Evolutionary conservation across 1,140 invertebrate genomes (phyloP).

Genomic region (Delia radicum): DNA sequence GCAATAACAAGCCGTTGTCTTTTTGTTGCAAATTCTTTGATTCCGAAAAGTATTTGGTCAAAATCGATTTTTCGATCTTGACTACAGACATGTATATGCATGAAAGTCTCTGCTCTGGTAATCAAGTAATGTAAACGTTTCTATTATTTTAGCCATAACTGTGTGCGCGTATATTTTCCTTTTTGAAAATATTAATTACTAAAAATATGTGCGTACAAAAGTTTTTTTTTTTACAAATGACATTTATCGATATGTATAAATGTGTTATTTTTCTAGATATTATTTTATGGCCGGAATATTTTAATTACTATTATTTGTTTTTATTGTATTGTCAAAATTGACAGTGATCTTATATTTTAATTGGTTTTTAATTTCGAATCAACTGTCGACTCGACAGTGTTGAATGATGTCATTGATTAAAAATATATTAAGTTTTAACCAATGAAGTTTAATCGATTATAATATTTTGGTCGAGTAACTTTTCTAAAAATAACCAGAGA

Average conservation of each 20-base stretch:
- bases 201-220: not conserved
- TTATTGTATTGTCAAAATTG: constrained; percentile 33
- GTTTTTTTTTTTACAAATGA: not conserved
- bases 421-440: not conserved
- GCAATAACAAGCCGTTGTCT: no score
- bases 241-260: not conserved
- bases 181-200: not conserved
- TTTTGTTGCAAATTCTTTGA: no score
- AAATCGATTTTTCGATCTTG: no score
- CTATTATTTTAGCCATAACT: no score
- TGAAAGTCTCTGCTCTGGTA: no score
- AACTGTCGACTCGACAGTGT: no score
- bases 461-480: no score
- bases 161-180: not conserved
- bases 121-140: no score
- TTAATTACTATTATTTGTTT: constrained; percentile 24
- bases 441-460: not conserved
- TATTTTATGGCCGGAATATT: not conserved
- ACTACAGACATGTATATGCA: no score
- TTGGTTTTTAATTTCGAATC: constrained; percentile 21
- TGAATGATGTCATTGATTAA: not conserved
- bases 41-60: no score
- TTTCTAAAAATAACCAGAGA: no score
- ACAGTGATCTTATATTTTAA: constrained; percentile 44
- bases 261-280: not conserved